Evolutionary conservation across 2,797 vertebrate genomes (phyloP).

Genomic region (Xerus rutilus): DNA sequence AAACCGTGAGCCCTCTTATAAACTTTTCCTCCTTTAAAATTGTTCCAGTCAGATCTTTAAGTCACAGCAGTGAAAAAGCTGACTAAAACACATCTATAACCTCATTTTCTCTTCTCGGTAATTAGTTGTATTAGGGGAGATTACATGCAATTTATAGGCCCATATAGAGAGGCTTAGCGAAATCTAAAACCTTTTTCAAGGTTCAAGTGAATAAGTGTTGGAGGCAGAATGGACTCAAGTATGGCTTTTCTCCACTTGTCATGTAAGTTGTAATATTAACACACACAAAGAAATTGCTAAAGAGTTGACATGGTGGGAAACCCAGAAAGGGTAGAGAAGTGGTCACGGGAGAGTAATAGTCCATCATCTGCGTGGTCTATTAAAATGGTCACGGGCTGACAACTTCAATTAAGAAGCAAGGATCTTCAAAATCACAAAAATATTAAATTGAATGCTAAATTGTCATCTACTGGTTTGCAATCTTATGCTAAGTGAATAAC

Average conservation of each 20-base stretch:
- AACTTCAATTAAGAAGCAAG: conserved; percentile 24
- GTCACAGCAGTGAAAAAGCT: too few relatives aligned
- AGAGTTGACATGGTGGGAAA: not conserved
- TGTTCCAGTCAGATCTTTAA: too few relatives aligned
- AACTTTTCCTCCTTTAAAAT: too few relatives aligned
- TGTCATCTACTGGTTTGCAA: not conserved
- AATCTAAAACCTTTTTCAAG: not conserved
- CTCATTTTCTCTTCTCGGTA: not conserved
- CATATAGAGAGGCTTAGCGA: not conserved
- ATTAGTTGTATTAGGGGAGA: not conserved
- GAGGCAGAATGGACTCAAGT: not conserved
- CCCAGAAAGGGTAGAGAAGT: not conserved
- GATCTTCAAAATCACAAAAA: not conserved
- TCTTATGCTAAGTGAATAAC: not conserved
- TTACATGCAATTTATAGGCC: not conserved
- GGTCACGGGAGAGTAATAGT: not conserved
- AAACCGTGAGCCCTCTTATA: too few relatives aligned
- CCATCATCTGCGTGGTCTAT: not conserved
- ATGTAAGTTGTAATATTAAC: not conserved
- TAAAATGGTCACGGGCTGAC: not conserved
- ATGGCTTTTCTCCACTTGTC: not conserved
- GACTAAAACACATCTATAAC: not conserved
- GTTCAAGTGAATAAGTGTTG: not conserved
- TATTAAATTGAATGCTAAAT: not conserved
- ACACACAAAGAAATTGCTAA: not conserved